Base-by-base conservation (phyloP, 1,140 invertebrate species). In the Dinothrombium tinctorium region DNA sequence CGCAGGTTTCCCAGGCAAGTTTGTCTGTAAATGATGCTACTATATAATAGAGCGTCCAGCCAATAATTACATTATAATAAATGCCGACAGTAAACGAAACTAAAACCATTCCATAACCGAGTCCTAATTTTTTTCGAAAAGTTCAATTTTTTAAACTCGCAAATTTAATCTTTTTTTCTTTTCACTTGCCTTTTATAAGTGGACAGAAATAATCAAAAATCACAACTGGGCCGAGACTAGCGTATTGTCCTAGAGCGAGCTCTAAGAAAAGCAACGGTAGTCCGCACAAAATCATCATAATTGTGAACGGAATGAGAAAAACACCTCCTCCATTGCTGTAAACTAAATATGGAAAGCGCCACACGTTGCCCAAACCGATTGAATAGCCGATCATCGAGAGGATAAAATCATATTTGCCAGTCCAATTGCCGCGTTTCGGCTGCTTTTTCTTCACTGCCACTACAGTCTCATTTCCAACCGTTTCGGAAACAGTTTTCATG, bases 311-410 rank as follows among this genome's bases (percentile, higher is more conserved):
- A 28, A 28, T 9, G 26, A 28, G 8, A 28, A 28, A 8, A 7
- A 8, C n/a, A 78, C 76, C 77, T 52, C 77, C 77, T 42, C 77
- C 77, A 63, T 81, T 80, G 59, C 76, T 77, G 63, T 80, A 80
- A 55, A 76, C 80, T 25, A 80, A 66, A 58, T 80, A 83, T 9
- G 80, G 80, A 65, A 86, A 86, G 50, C 81, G 64, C 81, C 81
- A 87, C 1, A 75, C 68, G 50, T 75, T 76, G 35, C 75, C 75
- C 21, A 79, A 62, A 44, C 75, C 74, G 49, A 78, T 76, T 40
- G 75, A 73, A 46, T 77, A 62, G 17, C 74, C 74, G n/a, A 78
- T 66, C 42, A 76, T 76, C 17, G 75, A 78, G 48, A 82, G 69
- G 48, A 82, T 66, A 56, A 82, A 82, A 58, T 87, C 81, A 46